A percentile compares a stretch with the other conserved stretches of the same genome.
Evolutionary conservation across 2,888 invertebrate species (phyloP).

Genomic region (Tachina lurida): DNA sequence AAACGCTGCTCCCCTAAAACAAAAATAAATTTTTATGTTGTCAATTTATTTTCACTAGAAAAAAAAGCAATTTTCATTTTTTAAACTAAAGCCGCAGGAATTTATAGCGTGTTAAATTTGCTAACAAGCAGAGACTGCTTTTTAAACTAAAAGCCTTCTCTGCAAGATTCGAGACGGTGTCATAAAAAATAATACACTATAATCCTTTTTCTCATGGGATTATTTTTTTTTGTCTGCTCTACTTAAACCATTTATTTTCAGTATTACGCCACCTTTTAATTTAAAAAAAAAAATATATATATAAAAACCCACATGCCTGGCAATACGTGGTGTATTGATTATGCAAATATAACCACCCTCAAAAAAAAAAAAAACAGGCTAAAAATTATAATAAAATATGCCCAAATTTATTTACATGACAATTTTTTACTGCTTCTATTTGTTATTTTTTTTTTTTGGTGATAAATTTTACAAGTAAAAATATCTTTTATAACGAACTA

Average conservation of each 20-base stretch:
- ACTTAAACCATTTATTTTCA: no score
- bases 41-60: not conserved
- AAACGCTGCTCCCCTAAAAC: not conserved
- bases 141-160: no score
- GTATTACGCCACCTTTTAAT: not conserved
- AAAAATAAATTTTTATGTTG: not conserved
- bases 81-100: no score
- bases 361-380: not conserved
- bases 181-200: no score
- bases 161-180: no score
- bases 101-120: no score
- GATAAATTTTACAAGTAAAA: not conserved
- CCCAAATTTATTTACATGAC: not conserved
- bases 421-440: no score
- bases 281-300: not conserved
- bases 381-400: not conserved
- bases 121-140: no score
- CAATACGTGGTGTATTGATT: not conserved
- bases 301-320: not conserved
- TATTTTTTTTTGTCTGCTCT: no score
- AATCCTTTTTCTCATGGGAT: not conserved
- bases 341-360: not conserved
- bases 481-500: not conserved
- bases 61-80: not conserved
- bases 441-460: not conserved